phyloP scores from a whole-genome alignment of 2,888 invertebrate species.

The Lepetodrilus schrolli region DNA sequence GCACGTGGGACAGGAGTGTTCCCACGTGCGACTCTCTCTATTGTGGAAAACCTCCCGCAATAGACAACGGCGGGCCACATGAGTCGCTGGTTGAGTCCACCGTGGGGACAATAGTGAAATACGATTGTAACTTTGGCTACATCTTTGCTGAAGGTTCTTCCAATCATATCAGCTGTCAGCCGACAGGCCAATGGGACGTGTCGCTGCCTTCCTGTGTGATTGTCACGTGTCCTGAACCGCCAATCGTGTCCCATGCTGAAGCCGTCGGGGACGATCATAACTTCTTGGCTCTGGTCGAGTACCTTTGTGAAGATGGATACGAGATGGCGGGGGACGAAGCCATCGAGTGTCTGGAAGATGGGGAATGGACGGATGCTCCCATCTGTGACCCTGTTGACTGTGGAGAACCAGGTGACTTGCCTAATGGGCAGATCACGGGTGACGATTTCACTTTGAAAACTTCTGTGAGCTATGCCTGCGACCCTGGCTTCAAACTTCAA shows the following conservation, averaged over 20 bases:
- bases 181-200: slow-evolving; percentile 67
- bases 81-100: slow-evolving; percentile 46
- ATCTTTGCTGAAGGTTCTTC: slow-evolving; percentile 40
- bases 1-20: slow-evolving; percentile 63
- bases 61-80: slow-evolving; percentile 63
- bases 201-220: slow-evolving; percentile 63
- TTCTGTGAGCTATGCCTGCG: slow-evolving; percentile 55
- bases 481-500: slow-evolving; percentile 60
- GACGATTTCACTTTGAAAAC: slow-evolving; percentile 45
- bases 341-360: slow-evolving; percentile 60
- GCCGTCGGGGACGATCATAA: slow-evolving; percentile 44
- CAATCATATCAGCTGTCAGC: slow-evolving; percentile 59
- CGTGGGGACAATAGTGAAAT: slow-evolving; percentile 53
- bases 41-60: slow-evolving; percentile 56
- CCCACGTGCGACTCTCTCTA: slow-evolving; percentile 63
- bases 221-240: slow-evolving; percentile 61
- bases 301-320: slow-evolving; percentile 70
- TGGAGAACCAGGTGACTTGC: slow-evolving; percentile 66
- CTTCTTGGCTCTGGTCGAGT: slow-evolving; percentile 60
- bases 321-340: slow-evolving; percentile 51
- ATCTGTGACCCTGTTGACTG: slow-evolving; percentile 74
- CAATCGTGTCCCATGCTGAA: slow-evolving; percentile 55
- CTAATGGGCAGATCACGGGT: slow-evolving; percentile 49
- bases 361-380: slow-evolving; percentile 57
- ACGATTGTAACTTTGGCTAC: slow-evolving; percentile 56